Conservation (phyloP, 2,888 invertebrate genomes). For the Tanypteryx hageni region DNA sequence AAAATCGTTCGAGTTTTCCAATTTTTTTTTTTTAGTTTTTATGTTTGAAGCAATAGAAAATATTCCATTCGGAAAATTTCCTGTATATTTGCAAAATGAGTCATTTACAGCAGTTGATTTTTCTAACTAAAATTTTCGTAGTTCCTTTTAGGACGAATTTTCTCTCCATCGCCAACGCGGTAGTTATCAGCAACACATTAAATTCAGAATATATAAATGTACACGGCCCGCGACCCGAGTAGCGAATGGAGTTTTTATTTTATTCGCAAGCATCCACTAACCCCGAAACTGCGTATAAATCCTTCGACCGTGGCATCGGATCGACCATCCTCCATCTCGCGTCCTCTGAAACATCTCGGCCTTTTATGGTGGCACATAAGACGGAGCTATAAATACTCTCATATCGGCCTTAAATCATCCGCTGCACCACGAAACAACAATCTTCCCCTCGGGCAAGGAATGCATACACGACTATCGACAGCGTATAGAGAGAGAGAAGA, state of each 20-base stretch:
- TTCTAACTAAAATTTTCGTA: no score
- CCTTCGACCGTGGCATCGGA: neutral
- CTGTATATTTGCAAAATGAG: no score
- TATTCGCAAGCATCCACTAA: neutral
- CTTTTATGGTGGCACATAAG: conserved; percentile 43
- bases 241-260: neutral
- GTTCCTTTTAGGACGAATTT: no score
- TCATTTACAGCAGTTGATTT: no score
- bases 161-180: no score
- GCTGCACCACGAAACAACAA: neutral
- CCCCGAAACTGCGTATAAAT: conserved; percentile 21
- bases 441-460: neutral
- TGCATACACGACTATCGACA: conserved; percentile 45
- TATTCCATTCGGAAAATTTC: no score
- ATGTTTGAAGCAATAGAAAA: no score
- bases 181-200: no score
- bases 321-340: conserved; percentile 16
- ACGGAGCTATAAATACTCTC: conserved; percentile 49
- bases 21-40: no score
- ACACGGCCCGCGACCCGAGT: no score
- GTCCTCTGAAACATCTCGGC: conserved; percentile 52
- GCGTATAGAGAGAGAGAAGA: neutral
- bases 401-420: conserved; percentile 61
- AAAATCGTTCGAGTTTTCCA: no score
- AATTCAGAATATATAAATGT: no score